Base-by-base conservation (phyloP, 2,797 vertebrate genomes). In the Lutjanus campechanus region DNA sequence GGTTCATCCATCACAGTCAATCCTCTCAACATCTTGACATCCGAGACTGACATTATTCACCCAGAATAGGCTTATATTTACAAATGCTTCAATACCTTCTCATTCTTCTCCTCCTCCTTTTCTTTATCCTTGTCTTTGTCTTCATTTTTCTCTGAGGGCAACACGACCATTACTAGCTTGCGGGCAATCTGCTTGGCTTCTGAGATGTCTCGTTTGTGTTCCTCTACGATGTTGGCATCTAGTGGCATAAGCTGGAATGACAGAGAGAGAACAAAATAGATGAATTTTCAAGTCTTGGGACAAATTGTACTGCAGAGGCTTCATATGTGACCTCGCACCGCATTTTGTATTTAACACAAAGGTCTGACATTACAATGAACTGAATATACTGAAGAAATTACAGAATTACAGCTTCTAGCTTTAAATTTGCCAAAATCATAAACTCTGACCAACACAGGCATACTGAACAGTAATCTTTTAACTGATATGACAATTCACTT, bases 121-220 rank as follows among this genome's bases (percentile, higher is more conserved):
- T 99, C 98, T 68, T 98, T 99, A 63, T 99, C 98, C 72, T 98
- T 98, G 17, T 99, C 98, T 89, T 98, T 98, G 77, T 99, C 98
- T 19, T 99, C 98, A 11, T 93, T 95, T 93, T 99, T 99, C 87
- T 99, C 98, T 4, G 98, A 98, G 62, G 98, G 98, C 49, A 99
- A 94, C 51, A 99, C 96, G 0, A 99, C 98, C 97, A 98, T 97
- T 0, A 97, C 98, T 85, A 99, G 95, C 89, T 99, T 99, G 84
- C 97, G 96, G 54, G 98, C 97, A 55, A 99, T 97, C 89, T 98
- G 98, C 87, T 99, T 99, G 62, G 98, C 98, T 94, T 99, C 98
- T 7, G 97, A 92, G 87, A 99, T 96, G 79, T 97, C 97, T 67
- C 93, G 90, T 88, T 97, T 99, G 93, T 99, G 96, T 76, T 99